Conservation (phyloP, 2,797 vertebrate genomes). For the Craterocephalus amniculus region DNA sequence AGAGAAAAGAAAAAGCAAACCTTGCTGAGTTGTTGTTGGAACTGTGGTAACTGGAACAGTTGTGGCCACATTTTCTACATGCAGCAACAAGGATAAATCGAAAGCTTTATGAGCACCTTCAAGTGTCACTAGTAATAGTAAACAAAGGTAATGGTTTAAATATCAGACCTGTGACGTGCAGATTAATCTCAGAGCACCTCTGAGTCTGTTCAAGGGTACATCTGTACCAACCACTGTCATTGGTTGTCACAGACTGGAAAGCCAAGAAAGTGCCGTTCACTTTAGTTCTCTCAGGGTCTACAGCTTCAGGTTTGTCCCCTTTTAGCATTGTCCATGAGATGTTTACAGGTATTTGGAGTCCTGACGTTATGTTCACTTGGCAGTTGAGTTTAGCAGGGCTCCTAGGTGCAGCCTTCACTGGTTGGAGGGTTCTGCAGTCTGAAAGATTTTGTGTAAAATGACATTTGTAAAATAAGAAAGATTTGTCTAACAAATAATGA, state of each 20-base stretch:
- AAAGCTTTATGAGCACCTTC: not conserved
- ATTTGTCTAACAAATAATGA: not conserved
- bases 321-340: slow-evolving; percentile 46
- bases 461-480: not conserved
- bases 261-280: slow-evolving; percentile 15
- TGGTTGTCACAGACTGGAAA: slow-evolving; percentile 7
- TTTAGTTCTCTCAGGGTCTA: not conserved
- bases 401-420: not conserved
- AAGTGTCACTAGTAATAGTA: not conserved
- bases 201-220: slow-evolving; percentile 34
- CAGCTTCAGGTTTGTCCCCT: not conserved
- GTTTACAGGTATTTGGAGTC: not conserved
- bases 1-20: slow-evolving; percentile 14
- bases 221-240: slow-evolving; percentile 62
- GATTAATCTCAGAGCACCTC: slow-evolving; percentile 46
- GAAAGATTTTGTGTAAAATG: slow-evolving; percentile 16
- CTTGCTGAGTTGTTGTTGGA: not conserved
- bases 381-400: slow-evolving; percentile 30
- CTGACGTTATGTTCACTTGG: slow-evolving; percentile 6
- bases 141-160: not conserved
- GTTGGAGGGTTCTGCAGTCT: slow-evolving; percentile 50
- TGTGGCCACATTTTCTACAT: not conserved
- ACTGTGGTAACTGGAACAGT: not conserved
- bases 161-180: slow-evolving; percentile 58
- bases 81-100: slow-evolving; percentile 16